phyloP scores from a whole-genome alignment of 2,888 invertebrate genomes.

The Limnephilus auricula region DNA sequence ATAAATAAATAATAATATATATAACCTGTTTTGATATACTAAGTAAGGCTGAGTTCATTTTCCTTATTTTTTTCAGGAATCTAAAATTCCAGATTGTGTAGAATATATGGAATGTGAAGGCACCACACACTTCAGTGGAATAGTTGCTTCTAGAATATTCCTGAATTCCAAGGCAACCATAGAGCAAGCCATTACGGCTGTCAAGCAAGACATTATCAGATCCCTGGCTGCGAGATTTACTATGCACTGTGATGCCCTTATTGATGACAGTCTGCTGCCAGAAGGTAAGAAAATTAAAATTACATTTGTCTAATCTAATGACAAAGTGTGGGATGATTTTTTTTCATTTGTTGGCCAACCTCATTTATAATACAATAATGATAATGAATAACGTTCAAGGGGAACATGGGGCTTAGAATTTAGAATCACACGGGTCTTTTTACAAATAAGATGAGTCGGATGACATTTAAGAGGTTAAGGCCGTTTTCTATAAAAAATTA shows the following conservation, averaged over 20 bases:
- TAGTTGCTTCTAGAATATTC: conserved; percentile 86
- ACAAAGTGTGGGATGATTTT: background rate
- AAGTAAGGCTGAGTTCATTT: background rate
- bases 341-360: background rate
- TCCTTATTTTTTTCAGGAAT: conserved; percentile 70
- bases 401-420: no score
- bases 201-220: conserved; percentile 90
- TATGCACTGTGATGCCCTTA: conserved; percentile 94
- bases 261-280: conserved; percentile 86
- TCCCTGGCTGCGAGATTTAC: conserved; percentile 91
- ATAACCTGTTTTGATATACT: background rate
- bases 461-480: no score
- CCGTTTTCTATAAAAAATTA: no score
- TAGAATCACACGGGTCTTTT: background rate
- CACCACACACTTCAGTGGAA: conserved; percentile 85
- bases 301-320: background rate
- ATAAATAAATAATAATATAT: no score
- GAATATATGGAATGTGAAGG: conserved; percentile 80
- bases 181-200: conserved; percentile 83
- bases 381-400: no score
- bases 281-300: conserved; percentile 77
- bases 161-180: conserved; percentile 87
- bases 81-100: conserved; percentile 74
- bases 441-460: background rate
- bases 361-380: background rate